phyloP scores from a whole-genome alignment of 2,113 vertebrate species.

The Theristicus caerulescens region DNA sequence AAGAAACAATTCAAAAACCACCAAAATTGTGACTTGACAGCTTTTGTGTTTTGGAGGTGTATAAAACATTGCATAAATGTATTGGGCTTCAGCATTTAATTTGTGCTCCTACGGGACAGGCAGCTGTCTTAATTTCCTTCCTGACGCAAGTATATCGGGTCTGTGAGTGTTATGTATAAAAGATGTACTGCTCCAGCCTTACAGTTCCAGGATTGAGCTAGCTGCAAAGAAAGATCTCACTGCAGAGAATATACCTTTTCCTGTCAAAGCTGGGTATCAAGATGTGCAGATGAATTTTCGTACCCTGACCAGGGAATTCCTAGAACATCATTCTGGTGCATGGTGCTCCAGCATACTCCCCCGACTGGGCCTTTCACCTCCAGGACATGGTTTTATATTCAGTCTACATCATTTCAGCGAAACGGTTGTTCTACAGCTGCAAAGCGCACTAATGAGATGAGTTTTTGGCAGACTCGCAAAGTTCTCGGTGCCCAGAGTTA shows the following conservation, averaged over 20 bases:
- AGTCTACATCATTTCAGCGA: conserved; percentile 41
- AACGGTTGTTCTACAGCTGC: conserved; percentile 22
- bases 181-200: background rate
- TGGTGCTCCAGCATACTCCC: background rate
- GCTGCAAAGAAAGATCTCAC: background rate
- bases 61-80: background rate
- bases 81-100: background rate
- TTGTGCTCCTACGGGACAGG: background rate
- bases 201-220: background rate
- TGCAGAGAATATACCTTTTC: background rate
- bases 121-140: conserved; percentile 39
- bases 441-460: conserved; percentile 20
- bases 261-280: conserved; percentile 26
- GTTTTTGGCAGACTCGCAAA: conserved; percentile 13
- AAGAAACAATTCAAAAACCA: conserved; percentile 64
- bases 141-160: background rate
- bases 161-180: background rate
- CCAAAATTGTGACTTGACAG: conserved; percentile 46
- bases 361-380: conserved; percentile 18
- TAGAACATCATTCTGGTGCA: background rate
- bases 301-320: conserved; percentile 23
- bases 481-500: conserved; percentile 12
- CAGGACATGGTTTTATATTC: conserved; percentile 47
- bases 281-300: background rate
- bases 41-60: conserved; percentile 45